Evolutionary conservation across 2,888 invertebrate species (phyloP).

Genomic region (Tortrix viridana): DNA sequence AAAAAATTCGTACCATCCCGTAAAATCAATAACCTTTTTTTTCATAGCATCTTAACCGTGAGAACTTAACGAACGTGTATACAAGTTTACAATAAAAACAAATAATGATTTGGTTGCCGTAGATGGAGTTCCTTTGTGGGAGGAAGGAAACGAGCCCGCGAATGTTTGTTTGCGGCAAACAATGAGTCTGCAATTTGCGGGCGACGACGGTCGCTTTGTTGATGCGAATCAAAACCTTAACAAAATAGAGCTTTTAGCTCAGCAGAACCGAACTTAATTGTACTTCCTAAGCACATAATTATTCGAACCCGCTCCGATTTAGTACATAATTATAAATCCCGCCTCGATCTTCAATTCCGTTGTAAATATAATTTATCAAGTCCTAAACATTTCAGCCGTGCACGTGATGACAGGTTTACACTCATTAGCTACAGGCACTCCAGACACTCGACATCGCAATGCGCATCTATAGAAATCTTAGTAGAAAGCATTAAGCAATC

Average conservation of each 20-base stretch:
- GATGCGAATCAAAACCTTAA: conserved; percentile 75
- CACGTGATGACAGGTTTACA: conserved; percentile 32
- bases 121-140: conserved; percentile 76
- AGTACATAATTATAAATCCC: conserved; percentile 36
- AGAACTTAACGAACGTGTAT: conserved; percentile 43
- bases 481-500: conserved; percentile 23
- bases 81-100: conserved; percentile 63
- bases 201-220: conserved; percentile 71
- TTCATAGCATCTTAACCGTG: conserved; percentile 17
- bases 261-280: conserved; percentile 60
- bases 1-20: too few species aligned
- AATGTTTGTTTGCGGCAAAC: conserved; percentile 78
- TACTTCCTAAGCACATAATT: conserved; percentile 52
- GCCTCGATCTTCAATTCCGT: conserved; percentile 40
- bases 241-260: conserved; percentile 63
- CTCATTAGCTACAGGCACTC: conserved; percentile 33
- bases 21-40: too few species aligned
- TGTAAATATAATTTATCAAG: conserved; percentile 46
- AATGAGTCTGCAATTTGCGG: conserved; percentile 81
- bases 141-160: conserved; percentile 69
- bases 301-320: conserved; percentile 45
- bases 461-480: conserved; percentile 17
- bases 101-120: conserved; percentile 69
- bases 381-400: conserved; percentile 22
- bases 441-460: conserved; percentile 31